Evolutionary conservation across 2,797 vertebrate genomes (phyloP).

Genomic region (Artibeus jamaicensis): DNA sequence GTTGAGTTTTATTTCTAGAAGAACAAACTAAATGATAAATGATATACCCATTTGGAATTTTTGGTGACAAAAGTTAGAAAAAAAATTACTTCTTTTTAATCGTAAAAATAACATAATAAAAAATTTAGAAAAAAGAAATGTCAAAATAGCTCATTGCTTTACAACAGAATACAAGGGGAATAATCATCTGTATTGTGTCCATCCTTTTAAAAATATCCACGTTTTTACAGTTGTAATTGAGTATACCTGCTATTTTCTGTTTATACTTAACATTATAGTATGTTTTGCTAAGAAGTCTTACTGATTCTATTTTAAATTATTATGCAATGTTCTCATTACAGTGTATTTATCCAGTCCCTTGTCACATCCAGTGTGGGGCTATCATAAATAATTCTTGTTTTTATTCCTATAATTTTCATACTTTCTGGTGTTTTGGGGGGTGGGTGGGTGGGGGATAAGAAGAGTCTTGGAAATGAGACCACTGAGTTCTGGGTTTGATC

Average conservation of each 20-base stretch:
- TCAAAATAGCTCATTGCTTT: background rate
- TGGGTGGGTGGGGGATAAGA: background rate
- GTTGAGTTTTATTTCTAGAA: background rate
- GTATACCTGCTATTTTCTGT: background rate
- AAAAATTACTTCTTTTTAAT: background rate
- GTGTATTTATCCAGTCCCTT: background rate
- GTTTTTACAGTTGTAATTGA: background rate
- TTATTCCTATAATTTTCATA: conserved; percentile 16
- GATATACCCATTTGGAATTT: background rate
- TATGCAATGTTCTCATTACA: background rate
- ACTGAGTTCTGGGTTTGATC: background rate
- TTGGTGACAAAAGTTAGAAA: background rate
- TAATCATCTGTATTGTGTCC: background rate
- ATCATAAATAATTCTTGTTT: background rate
- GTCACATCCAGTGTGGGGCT: background rate
- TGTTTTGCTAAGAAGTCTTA: background rate
- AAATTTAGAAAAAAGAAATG: background rate
- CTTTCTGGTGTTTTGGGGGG: background rate
- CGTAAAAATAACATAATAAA: background rate
- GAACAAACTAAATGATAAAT: background rate
- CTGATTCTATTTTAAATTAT: background rate
- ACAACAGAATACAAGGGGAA: background rate
- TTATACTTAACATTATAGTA: background rate
- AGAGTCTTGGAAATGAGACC: background rate
- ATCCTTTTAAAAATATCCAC: background rate